A percentile compares a stretch with the other conserved stretches of the same genome.
phyloP scores from a whole-genome alignment of 2,113 vertebrate species.

The Theristicus caerulescens region DNA sequence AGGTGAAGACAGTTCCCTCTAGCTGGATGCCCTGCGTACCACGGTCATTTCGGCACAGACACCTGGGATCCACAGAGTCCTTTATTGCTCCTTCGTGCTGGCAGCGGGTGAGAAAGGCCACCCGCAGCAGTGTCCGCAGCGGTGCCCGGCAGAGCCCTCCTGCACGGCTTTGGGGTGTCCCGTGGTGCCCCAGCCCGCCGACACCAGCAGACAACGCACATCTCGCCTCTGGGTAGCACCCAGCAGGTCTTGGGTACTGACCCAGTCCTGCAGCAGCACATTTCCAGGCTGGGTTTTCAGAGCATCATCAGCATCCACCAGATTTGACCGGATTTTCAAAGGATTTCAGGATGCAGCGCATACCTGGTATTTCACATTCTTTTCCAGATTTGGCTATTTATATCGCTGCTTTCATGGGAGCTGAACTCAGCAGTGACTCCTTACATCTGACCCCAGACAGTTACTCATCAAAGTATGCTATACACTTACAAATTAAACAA shows the following conservation, averaged over 20 bases:
- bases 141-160: not conserved
- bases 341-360: not conserved
- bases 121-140: not conserved
- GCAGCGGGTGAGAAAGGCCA: not conserved
- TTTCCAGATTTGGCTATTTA: not conserved
- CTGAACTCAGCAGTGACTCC: not conserved
- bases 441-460: not conserved
- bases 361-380: not conserved
- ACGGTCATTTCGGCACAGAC: rapidly evolving
- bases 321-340: not conserved
- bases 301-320: not conserved
- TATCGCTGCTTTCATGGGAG: not conserved
- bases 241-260: not conserved
- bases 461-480: not conserved
- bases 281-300: not conserved
- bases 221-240: rapidly evolving
- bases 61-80: rapidly evolving
- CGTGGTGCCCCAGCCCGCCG: rapidly evolving
- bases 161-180: not conserved
- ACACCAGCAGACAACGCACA: rapidly evolving
- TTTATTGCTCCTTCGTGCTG: rapidly evolving
- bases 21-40: not conserved
- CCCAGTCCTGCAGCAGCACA: not conserved
- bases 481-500: not conserved
- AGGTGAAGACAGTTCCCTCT: not conserved